Evolutionary conservation across 1,140 invertebrate genomes (phyloP).

Genomic region (Aphis gossypii): DNA sequence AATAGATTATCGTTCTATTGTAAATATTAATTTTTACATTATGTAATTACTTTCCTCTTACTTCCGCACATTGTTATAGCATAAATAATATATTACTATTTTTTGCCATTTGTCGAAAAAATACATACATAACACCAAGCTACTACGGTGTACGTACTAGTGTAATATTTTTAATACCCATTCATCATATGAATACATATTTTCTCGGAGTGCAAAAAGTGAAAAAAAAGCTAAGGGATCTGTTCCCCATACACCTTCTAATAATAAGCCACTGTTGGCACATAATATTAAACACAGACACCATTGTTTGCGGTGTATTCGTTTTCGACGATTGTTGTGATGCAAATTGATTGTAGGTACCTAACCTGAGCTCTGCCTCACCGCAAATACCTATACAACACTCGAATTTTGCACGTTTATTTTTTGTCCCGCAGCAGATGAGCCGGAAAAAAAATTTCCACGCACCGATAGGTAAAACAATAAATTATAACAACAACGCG

Average conservation of each 20-base stretch:
- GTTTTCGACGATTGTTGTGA: neutral
- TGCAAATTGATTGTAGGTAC: neutral
- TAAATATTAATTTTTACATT: no score
- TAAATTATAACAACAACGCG: neutral
- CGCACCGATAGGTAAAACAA: conserved; percentile 5
- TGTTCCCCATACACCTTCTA: neutral
- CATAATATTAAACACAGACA: neutral
- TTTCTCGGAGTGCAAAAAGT: neutral
- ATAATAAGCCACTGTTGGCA: neutral
- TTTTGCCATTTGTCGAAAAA: neutral
- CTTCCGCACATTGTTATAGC: no score
- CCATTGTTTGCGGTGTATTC: neutral
- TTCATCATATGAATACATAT: neutral
- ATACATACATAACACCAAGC: neutral
- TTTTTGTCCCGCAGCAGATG: neutral
- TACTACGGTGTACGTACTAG: neutral
- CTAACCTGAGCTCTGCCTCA: neutral
- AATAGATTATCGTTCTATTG: no score
- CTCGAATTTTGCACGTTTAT: neutral
- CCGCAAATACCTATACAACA: neutral
- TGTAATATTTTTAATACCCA: neutral
- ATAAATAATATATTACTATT: no score
- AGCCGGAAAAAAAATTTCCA: neutral
- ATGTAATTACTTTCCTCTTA: no score
- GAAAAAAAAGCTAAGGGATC: neutral